Base-by-base conservation (phyloP, 2,797 vertebrate genomes). In the Sparidentex hasta region DNA sequence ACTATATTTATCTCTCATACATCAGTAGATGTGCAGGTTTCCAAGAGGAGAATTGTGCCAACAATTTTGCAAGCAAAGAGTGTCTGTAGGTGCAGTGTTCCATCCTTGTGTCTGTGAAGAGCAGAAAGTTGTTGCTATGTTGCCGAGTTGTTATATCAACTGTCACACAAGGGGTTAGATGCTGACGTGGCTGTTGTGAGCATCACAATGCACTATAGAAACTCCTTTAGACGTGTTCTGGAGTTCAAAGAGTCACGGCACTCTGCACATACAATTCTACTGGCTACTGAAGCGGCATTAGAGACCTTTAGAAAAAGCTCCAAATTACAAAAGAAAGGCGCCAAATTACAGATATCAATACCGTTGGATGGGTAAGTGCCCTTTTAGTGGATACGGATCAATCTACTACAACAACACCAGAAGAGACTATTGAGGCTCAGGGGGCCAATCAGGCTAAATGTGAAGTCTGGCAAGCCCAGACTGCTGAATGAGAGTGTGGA, bases 341-440 rank as follows among this genome's bases (percentile, higher is more conserved):
- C 8, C n/a, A 74, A 84, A 71, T 63, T 54, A 29, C 50, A 25
- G 13, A 75, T 66, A 64, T 80, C 70, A 54, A 75, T 81, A 58
- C 13, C 16, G 65, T 54, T 71, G 48, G 76, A 62, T 46, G 58
- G 61, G 2, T 73, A 83, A 68, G 61, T 57, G 56, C 55, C 46
- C 51, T 66, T 69, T 75, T 20, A 74, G 76, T 50, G 38, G 57
- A 64, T 54, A 61, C 0, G 5, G 66, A 82, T 83, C 52, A 65
- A 74, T 81, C 14, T 33, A 52, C 23, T n/a, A 58, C 62, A 68
- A 68, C 38, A 38, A 46, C 63, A 76, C 21, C 33, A 61, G 64
- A 48, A 46, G 27, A 71, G 68, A 71, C 66, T 38, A 57, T 5
- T 56, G 50, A 54, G 41, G 63, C 75, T 80, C 72, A 23, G 17